Evolutionary conservation across 1,140 invertebrate species (phyloP).

Genomic region (Ceratosolen solmsi): DNA sequence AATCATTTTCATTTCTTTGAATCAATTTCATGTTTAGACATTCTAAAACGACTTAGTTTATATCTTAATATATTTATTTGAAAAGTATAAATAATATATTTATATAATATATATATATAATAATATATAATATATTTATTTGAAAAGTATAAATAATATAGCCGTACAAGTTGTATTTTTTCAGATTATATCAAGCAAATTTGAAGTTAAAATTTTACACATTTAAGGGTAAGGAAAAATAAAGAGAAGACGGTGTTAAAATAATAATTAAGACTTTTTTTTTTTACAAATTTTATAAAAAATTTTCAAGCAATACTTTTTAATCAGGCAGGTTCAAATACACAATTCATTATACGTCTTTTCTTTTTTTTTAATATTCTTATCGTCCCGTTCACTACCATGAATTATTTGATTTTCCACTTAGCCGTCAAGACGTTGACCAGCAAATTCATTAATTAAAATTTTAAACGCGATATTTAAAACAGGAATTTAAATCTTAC

Average conservation of each 20-base stretch:
- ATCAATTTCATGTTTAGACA: too few relatives aligned
- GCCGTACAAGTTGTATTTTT: too few relatives aligned
- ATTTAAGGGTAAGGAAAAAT: background rate
- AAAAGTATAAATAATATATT: too few relatives aligned
- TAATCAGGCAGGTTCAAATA: slow-evolving; percentile 67
- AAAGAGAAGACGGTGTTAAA: background rate
- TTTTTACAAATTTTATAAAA: slow-evolving; percentile 59
- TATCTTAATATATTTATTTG: too few relatives aligned
- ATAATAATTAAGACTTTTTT: slow-evolving; percentile 48
- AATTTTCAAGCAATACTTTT: slow-evolving; percentile 71
- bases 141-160: too few relatives aligned
- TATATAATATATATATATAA: too few relatives aligned
- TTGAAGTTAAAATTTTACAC: background rate
- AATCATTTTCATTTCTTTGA: too few relatives aligned
- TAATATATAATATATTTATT: too few relatives aligned
- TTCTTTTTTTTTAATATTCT: slow-evolving; percentile 49
- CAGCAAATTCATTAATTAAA: slow-evolving; percentile 64
- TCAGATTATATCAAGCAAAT: too few relatives aligned
- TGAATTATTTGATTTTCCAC: slow-evolving; percentile 44
- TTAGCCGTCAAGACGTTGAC: slow-evolving; percentile 57
- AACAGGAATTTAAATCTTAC: slow-evolving; percentile 48
- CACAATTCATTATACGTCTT: slow-evolving; percentile 63
- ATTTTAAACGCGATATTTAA: slow-evolving; percentile 37
- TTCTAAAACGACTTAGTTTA: too few relatives aligned
- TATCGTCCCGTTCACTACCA: slow-evolving; percentile 50